A percentile compares a stretch with the other conserved stretches of the same genome.
phyloP scores from a whole-genome alignment of 2,797 vertebrate species.

The Premnoplex brunnescens region DNA sequence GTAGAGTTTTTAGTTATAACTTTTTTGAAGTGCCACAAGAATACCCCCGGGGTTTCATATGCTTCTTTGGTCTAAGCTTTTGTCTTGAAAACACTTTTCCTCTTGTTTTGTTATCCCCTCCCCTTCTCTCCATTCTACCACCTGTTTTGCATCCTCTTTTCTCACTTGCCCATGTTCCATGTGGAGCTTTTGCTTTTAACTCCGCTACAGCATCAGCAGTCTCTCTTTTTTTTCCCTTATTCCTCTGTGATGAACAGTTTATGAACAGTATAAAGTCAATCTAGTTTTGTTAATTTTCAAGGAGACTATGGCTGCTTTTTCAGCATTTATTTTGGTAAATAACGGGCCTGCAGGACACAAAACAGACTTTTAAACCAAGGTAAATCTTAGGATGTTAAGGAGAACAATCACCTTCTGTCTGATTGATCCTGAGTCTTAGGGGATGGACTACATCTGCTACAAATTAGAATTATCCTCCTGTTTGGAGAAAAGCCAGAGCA shows the following conservation, averaged over 20 bases:
- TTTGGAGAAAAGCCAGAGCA: neutral
- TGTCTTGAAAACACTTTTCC: neutral
- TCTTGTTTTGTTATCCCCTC: neutral
- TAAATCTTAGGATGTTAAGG: neutral
- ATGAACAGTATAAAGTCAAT: neutral
- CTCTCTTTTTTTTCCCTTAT: neutral
- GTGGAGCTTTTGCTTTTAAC: neutral
- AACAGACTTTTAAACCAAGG: neutral
- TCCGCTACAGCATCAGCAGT: neutral
- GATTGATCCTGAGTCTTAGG: slow-evolving; percentile 10
- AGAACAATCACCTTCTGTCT: slow-evolving; percentile 43
- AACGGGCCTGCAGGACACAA: neutral
- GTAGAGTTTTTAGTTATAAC: neutral
- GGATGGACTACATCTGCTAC: slow-evolving; percentile 2
- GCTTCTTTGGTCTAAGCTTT: neutral
- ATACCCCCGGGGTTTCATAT: neutral
- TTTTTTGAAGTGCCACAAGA: neutral
- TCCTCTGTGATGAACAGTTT: neutral
- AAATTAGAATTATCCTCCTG: neutral
- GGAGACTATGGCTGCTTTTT: neutral
- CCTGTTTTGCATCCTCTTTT: neutral
- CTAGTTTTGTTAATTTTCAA: neutral
- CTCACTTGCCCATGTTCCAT: neutral
- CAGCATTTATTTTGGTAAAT: neutral
- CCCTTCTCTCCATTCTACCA: neutral